Percentiles rank a stretch among this genome's conserved stretches.
Evolutionary conservation across 2,888 invertebrate genomes (phyloP).

Genomic region (Apodemia hepburni): DNA sequence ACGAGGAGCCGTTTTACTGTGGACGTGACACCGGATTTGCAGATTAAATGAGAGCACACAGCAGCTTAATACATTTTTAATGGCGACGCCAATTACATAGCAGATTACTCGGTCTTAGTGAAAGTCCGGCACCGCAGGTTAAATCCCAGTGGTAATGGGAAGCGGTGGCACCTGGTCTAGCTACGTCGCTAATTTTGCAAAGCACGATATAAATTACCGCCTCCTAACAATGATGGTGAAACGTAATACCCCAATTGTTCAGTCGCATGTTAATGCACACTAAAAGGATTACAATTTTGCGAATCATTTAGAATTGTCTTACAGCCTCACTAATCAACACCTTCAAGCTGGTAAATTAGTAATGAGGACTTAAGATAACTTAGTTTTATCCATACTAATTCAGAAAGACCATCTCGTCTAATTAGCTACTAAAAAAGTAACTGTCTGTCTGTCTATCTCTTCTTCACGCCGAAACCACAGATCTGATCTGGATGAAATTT

Average conservation of each 20-base stretch:
- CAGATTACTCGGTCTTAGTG: slow-evolving; percentile 54
- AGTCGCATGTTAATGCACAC: slow-evolving; percentile 42
- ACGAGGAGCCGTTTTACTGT: slow-evolving; percentile 6
- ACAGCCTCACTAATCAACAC: neutral
- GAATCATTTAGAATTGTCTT: slow-evolving; percentile 38
- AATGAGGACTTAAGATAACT: no score
- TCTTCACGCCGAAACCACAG: no score
- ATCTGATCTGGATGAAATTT: no score
- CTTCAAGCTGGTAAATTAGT: no score
- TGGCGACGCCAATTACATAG: slow-evolving; percentile 58
- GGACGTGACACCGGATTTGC: slow-evolving; percentile 16
- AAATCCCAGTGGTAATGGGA: slow-evolving; percentile 63
- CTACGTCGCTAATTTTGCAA: slow-evolving; percentile 60
- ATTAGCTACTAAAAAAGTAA: no score
- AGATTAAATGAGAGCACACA: slow-evolving; percentile 39
- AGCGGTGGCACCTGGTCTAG: slow-evolving; percentile 59
- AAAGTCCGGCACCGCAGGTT: slow-evolving; percentile 45
- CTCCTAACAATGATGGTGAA: slow-evolving; percentile 61
- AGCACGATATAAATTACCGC: slow-evolving; percentile 69
- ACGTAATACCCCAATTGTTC: slow-evolving; percentile 45
- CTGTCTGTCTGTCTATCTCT: no score
- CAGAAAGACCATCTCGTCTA: no score
- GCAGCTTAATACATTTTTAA: slow-evolving; percentile 50
- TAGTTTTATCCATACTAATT: no score
- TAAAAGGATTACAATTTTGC: slow-evolving; percentile 53